These are phyloP conservation scores for Hypsopygia costalis DNA, from an alignment of 2,888 invertebrate genomes.

Conservation along the genomic window DNA sequence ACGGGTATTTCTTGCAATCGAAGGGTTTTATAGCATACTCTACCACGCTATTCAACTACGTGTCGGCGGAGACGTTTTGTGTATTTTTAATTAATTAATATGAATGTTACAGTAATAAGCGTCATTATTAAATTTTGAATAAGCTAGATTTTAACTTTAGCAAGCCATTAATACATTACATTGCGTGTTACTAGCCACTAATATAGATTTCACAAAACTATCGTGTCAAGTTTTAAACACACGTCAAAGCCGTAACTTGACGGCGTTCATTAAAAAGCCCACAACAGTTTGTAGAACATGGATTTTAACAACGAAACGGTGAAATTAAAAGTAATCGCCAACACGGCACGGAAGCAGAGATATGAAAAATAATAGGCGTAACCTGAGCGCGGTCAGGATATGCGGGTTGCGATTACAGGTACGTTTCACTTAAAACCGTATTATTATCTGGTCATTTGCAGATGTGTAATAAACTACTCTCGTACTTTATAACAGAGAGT, in stretches of 20 bases:
- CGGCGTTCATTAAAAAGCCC: conserved; percentile 53
- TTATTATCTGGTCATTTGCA: conserved; percentile 16
- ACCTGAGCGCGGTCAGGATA: conserved; percentile 40
- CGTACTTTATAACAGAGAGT: no score
- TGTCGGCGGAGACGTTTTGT: no score
- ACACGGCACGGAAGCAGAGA: conserved; percentile 53
- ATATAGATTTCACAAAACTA: conserved; percentile 23
- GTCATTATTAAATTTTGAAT: no score
- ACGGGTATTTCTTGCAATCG: no score
- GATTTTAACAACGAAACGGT: conserved; percentile 51
- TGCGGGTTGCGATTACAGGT: conserved; percentile 42
- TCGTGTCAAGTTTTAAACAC: conserved; percentile 43
- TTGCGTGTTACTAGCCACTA: conserved; percentile 4
- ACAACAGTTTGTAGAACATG: conserved; percentile 57
- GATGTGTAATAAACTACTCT: background rate
- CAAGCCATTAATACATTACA: background rate
- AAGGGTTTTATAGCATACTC: no score
- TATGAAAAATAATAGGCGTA: conserved; percentile 64
- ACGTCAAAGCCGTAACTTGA: conserved; percentile 48
- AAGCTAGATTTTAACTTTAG: background rate
- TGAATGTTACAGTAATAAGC: no score
- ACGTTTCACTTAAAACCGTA: conserved; percentile 33
- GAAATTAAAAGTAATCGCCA: conserved; percentile 69
- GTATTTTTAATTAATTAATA: no score
- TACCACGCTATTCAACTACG: no score